Conservation (phyloP, 2,797 vertebrate genomes). For the Lepilemur ruficaudatus region DNA sequence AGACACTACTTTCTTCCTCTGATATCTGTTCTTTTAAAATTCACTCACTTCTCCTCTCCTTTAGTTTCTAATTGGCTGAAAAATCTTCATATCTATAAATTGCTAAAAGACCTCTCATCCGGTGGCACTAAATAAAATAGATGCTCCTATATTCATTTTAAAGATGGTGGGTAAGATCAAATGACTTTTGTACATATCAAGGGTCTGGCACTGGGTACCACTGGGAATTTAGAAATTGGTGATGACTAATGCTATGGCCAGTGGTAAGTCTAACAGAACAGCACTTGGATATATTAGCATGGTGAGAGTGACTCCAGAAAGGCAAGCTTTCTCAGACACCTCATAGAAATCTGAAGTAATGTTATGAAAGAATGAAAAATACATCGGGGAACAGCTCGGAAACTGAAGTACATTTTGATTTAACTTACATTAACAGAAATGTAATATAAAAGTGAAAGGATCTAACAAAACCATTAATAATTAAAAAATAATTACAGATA, state of each 20-base stretch:
- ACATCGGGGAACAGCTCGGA: conserved; percentile 82
- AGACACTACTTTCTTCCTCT: neutral
- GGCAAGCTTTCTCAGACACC: conserved; percentile 77
- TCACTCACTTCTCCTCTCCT: neutral
- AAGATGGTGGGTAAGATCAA: neutral
- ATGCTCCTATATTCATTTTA: neutral
- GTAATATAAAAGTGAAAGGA: conserved; percentile 86
- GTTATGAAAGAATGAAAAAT: conserved; percentile 87
- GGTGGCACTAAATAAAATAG: neutral
- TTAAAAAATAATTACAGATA: conserved; percentile 90
- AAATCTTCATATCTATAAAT: neutral
- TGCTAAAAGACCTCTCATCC: neutral
- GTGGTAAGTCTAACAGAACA: neutral
- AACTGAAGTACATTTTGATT: conserved; percentile 86
- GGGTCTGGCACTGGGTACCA: neutral
- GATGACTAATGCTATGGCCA: neutral
- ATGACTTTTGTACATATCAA: neutral
- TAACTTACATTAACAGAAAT: conserved; percentile 88
- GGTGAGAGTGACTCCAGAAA: conserved; percentile 34
- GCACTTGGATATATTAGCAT: conserved; percentile 52
- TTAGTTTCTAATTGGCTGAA: neutral
- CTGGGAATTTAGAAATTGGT: neutral
- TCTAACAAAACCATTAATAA: conserved; percentile 90
- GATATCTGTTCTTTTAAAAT: neutral
- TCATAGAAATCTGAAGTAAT: conserved; percentile 81